Evolutionary conservation across 2,113 vertebrate species (phyloP).

Genomic region (Neodontobutis hainanensis): DNA sequence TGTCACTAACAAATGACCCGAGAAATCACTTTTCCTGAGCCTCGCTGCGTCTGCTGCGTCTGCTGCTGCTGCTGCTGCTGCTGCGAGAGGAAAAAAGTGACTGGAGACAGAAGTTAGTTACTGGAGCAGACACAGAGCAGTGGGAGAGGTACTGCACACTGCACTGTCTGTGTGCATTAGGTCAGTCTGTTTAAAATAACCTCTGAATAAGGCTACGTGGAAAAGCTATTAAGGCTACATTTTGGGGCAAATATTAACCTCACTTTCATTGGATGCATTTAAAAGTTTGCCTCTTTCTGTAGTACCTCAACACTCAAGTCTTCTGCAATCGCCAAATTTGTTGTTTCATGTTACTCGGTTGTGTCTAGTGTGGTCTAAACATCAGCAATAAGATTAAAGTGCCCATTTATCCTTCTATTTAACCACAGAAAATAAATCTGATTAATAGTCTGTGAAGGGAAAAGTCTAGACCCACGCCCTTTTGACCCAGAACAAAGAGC

Average conservation of each 20-base stretch:
- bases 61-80: conserved; percentile 9
- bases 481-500: conserved; percentile 55
- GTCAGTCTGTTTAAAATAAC: no score
- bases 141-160: not conserved
- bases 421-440: not conserved
- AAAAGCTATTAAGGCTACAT: no score
- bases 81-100: conserved; percentile 24
- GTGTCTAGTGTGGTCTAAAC: no score
- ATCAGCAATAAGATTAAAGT: no score
- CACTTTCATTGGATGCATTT: no score
- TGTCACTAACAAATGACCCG: conserved; percentile 37
- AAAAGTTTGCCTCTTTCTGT: no score
- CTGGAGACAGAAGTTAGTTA: conserved; percentile 2
- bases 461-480: conserved; percentile 29
- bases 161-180: no score
- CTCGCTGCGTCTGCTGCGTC: conserved; percentile 2
- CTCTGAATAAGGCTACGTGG: no score
- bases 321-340: no score
- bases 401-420: not conserved
- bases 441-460: conserved; percentile 2
- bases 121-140: not conserved
- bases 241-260: no score
- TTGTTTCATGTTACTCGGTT: no score
- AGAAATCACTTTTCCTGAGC: conserved; percentile 31
- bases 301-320: no score